These are phyloP conservation scores for Callosobruchus maculatus DNA, from an alignment of 2,888 invertebrate species.

Conservation along the genomic window DNA sequence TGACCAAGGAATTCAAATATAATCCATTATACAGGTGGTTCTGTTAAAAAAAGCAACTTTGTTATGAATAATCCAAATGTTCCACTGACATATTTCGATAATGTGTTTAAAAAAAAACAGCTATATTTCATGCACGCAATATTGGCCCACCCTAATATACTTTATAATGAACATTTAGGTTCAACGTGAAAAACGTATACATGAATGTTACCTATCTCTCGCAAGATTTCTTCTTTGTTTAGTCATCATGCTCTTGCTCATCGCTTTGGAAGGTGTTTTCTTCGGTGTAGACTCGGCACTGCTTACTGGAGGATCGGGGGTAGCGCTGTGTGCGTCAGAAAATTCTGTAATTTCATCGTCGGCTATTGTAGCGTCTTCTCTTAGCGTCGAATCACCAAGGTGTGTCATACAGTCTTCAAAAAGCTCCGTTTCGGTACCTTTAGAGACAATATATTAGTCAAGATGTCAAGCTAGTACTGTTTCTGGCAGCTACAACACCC, in stretches of 20 bases:
- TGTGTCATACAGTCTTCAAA: constrained; percentile 50
- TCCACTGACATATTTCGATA: no score
- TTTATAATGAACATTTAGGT: no score
- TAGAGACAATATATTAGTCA: background rate
- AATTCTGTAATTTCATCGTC: constrained; percentile 46
- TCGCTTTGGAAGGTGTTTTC: constrained; percentile 48
- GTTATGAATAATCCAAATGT: no score
- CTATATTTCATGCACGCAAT: no score
- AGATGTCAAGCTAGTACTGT: background rate
- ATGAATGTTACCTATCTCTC: constrained; percentile 55
- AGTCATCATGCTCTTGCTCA: constrained; percentile 60
- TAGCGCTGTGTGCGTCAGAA: constrained; percentile 55
- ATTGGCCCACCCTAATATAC: no score
- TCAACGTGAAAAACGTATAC: no score
- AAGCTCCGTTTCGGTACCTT: constrained; percentile 55
- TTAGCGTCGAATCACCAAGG: constrained; percentile 49
- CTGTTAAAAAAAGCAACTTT: no score
- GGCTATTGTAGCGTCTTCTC: constrained; percentile 22
- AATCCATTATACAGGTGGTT: no score
- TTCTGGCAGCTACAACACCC: no score
- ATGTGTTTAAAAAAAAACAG: no score
- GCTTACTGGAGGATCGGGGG: constrained; percentile 66
- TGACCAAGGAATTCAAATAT: no score
- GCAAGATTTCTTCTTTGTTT: constrained; percentile 72
- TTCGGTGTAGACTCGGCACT: constrained; percentile 76